A percentile compares a stretch with the other conserved stretches of the same genome.
Evolutionary conservation across 2,797 vertebrate species (phyloP).

Genomic region (Lycodopsis pacificus): DNA sequence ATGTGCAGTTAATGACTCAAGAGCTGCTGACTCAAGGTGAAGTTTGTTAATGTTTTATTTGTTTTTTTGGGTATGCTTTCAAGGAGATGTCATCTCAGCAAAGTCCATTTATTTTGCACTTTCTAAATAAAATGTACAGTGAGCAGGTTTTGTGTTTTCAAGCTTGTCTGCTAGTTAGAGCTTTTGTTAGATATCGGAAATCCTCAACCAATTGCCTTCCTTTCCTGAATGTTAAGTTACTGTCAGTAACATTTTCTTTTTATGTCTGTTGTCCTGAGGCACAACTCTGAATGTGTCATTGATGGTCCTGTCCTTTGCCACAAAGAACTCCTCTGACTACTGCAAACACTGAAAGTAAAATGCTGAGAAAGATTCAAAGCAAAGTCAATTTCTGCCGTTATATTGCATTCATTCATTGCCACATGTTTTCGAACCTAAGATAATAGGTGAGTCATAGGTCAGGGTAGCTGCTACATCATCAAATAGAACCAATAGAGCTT

Average conservation of each 20-base stretch:
- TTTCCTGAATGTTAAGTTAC: slow-evolving; percentile 60
- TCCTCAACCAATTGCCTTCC: slow-evolving; percentile 45
- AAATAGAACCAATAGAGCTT: not conserved
- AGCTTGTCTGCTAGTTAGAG: slow-evolving; percentile 74
- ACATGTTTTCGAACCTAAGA: slow-evolving; percentile 9
- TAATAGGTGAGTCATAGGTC: not conserved
- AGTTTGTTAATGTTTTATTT: slow-evolving; percentile 59
- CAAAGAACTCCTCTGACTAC: slow-evolving; percentile 1
- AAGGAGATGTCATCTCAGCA: slow-evolving; percentile 66
- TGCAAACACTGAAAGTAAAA: slow-evolving; percentile 17
- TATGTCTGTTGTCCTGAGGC: slow-evolving; percentile 47
- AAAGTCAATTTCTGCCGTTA: not conserved
- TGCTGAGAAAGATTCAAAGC: slow-evolving; percentile 17
- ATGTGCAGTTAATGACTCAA: slow-evolving; percentile 69
- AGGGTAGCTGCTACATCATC: not conserved
- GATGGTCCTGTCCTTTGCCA: slow-evolving; percentile 48
- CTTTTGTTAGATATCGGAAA: slow-evolving; percentile 69
- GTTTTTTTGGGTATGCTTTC: slow-evolving; percentile 44
- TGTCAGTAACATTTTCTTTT: slow-evolving; percentile 58
- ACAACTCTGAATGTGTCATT: slow-evolving; percentile 17
- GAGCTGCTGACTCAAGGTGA: slow-evolving; percentile 77
- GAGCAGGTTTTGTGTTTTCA: slow-evolving; percentile 56
- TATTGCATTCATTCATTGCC: not conserved
- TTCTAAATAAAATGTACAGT: slow-evolving; percentile 68
- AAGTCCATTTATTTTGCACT: slow-evolving; percentile 65